phyloP scores from a whole-genome alignment of 1,140 invertebrate species.

The Apis mellifera region Amel_HAv3.1 CM009931.2:16597001-16597500 shows the following conservation, averaged over 20 bases:
- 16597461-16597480: conserved; percentile 44
- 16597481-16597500: conserved; percentile 47
- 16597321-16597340: conserved; percentile 63
- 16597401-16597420: conserved; percentile 16
- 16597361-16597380: conserved; percentile 56
- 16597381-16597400: conserved; percentile 26
- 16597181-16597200: conserved; percentile 55
- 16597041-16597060: too few species aligned
- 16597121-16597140: not conserved
- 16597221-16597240: conserved; percentile 57
- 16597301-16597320: conserved; percentile 59
- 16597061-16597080: too few species aligned
- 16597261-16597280: conserved; percentile 55
- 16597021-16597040: too few species aligned
- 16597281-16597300: conserved; percentile 60
- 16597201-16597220: conserved; percentile 62
- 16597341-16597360: conserved; percentile 56
- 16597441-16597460: conserved; percentile 35
- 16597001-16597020: too few species aligned
- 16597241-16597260: conserved; percentile 55
- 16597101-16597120: too few species aligned
- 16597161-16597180: not conserved
- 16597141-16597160: not conserved
- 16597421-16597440: conserved; percentile 40
- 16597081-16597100: not conserved